A percentile compares a stretch with the other conserved stretches of the same genome.
phyloP scores from a whole-genome alignment of 2,797 vertebrate genomes.

The Setipinna tenuifilis region DNA sequence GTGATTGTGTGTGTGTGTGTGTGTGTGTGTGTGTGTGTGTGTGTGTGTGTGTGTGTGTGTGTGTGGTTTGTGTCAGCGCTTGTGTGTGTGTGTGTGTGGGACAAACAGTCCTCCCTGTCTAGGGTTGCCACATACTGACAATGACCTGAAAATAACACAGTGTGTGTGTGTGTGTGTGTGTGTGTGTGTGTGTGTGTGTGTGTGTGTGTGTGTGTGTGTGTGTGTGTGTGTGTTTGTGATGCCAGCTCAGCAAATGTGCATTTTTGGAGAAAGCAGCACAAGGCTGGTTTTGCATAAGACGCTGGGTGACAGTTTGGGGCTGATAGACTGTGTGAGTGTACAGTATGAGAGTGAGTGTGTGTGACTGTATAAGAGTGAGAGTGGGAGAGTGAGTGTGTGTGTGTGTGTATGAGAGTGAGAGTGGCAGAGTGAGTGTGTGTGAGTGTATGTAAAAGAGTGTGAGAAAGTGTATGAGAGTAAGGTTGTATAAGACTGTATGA shows the following conservation, averaged over 20 bases:
- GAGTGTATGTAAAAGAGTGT: neutral
- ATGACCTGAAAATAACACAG: conserved; percentile 2
- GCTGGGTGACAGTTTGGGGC: neutral
- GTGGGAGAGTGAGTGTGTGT: conserved; percentile 6
- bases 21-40: conserved; percentile 3
- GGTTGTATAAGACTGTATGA: neutral
- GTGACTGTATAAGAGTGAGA: neutral
- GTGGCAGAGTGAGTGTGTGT: neutral
- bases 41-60: conserved; percentile 6
- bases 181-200: neutral
- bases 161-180: neutral
- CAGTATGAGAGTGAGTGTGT: neutral
- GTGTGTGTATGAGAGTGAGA: neutral
- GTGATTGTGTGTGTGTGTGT: neutral
- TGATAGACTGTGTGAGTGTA: neutral
- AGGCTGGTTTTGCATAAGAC: neutral
- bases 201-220: neutral
- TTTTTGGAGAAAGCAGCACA: neutral
- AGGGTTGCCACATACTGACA: neutral
- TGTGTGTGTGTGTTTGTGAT: neutral
- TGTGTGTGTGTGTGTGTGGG: neutral
- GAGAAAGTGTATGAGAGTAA: neutral
- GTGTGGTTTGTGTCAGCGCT: neutral
- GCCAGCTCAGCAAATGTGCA: conserved; percentile 10
- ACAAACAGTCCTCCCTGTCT: neutral